Evolutionary conservation across 2,888 invertebrate genomes (phyloP), one percentile per base, ranked within the genome.

Genomic region (Nymphalis c-album): DNA sequence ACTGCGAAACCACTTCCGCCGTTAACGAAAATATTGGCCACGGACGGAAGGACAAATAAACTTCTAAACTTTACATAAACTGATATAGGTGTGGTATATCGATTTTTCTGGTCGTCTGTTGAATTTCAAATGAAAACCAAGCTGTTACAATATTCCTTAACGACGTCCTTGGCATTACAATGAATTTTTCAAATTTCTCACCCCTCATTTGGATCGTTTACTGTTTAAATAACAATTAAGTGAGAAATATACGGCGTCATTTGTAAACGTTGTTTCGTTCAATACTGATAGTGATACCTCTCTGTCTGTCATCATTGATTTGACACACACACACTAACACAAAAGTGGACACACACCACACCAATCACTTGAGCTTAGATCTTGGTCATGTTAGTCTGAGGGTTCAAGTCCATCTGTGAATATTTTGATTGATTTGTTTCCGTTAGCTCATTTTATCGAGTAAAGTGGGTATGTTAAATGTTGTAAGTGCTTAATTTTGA

Each of bases 111-210:
- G 18, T 40, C 18, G 57, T 40, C 50, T 22, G 40, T 13, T 47
- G 47, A 26, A 48, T 60, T 40, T 13, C 40, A 31, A 57, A 57
- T 57, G 35, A 18, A 57, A 57, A 63, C n/a, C 63, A 63, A 63
- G 45, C 55, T 45, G 35, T 45, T 53, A 55, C 51, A 62, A 62
- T 62, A 48, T 60, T 35, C 40, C 61, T 55, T 63, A 63, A 63
- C 55, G 63, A 63, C 17, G 45, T 63, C 55, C 63, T 63, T 45
- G 8, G 47, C 22, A 16, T 48, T 48, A 63, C 63, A 63, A 55
- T 63, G 55, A 62, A 51, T 62, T 53, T 55, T 55, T 55, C 35
- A 55, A 63, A 63, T 53, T 53, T 22, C 6, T 40, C 26, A 6
- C 57, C 40, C 57, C 35, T 20, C 22, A 26, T 53, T 40, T 57